phyloP scores from a whole-genome alignment of 2,113 vertebrate genomes.

The Oplegnathus fasciatus region DNA sequence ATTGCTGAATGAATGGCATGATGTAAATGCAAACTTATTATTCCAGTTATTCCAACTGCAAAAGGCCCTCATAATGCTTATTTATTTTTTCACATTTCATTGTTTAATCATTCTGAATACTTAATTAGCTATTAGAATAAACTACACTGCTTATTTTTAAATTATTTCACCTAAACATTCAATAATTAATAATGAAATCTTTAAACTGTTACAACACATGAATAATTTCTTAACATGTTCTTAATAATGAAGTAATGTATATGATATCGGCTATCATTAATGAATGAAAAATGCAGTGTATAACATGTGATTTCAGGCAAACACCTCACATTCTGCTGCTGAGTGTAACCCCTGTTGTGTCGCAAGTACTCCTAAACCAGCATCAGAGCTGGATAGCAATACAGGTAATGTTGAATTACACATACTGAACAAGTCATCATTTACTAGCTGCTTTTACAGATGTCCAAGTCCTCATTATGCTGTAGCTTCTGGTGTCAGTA shows the following conservation, averaged over 20 bases:
- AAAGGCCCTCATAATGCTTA: neutral
- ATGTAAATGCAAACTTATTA: neutral
- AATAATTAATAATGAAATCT: neutral
- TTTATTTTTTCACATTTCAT: neutral
- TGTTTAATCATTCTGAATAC: conserved; percentile 8
- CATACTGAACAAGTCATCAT: conserved; percentile 17
- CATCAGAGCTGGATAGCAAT: conserved; percentile 11
- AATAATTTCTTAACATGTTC: neutral
- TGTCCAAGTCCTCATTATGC: neutral
- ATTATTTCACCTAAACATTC: neutral
- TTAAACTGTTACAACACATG: neutral
- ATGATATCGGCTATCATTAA: neutral
- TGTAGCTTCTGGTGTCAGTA: neutral
- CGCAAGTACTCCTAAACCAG: neutral
- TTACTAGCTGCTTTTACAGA: conserved; percentile 9
- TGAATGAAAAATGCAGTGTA: neutral
- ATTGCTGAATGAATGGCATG: neutral
- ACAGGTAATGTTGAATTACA: neutral
- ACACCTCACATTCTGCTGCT: neutral
- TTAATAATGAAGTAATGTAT: neutral
- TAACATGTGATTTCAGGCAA: neutral
- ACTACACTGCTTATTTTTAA: neutral
- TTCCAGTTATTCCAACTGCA: neutral
- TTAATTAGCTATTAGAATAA: neutral
- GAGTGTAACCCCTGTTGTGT: neutral